Percentiles rank a stretch among this genome's conserved stretches.
These are phyloP conservation scores for Rhinichthys osculus DNA, from an alignment of 2,797 vertebrate genomes.

Conservation along the genomic window DNA sequence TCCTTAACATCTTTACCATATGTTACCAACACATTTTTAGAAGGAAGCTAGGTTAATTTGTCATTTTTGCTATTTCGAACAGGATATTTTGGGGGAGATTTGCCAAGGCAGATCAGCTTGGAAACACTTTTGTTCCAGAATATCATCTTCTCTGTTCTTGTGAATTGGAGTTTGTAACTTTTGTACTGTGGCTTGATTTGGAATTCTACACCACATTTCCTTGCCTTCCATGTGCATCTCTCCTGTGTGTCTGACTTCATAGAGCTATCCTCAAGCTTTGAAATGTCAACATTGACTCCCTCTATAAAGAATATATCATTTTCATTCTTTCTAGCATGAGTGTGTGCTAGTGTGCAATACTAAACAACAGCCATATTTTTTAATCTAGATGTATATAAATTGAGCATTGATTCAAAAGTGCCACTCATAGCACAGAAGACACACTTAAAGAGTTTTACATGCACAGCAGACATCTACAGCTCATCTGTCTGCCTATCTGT, in stretches of 20 bases:
- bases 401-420: not conserved
- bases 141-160: constrained; percentile 1
- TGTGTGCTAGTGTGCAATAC: not conserved
- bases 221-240: not conserved
- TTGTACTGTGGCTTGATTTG: constrained; percentile 26
- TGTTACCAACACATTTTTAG: not conserved
- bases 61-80: not conserved
- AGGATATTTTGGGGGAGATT: not conserved
- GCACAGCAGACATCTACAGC: not conserved
- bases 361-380: constrained; percentile 1
- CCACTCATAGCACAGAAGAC: not conserved
- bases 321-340: not conserved
- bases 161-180: constrained; percentile 1
- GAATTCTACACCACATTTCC: constrained; percentile 36
- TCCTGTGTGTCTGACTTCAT: constrained; percentile 10
- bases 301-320: not conserved
- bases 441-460: not conserved
- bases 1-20: constrained; percentile 12
- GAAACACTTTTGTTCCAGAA: constrained; percentile 28
- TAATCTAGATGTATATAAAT: not conserved
- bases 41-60: constrained; percentile 9
- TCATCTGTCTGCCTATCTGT: no score
- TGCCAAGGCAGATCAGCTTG: constrained; percentile 3
- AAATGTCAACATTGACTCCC: constrained; percentile 30
- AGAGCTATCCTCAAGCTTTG: constrained; percentile 7